Base-by-base conservation (phyloP, 2,888 invertebrate species). In the Parasteatoda lunata region DNA sequence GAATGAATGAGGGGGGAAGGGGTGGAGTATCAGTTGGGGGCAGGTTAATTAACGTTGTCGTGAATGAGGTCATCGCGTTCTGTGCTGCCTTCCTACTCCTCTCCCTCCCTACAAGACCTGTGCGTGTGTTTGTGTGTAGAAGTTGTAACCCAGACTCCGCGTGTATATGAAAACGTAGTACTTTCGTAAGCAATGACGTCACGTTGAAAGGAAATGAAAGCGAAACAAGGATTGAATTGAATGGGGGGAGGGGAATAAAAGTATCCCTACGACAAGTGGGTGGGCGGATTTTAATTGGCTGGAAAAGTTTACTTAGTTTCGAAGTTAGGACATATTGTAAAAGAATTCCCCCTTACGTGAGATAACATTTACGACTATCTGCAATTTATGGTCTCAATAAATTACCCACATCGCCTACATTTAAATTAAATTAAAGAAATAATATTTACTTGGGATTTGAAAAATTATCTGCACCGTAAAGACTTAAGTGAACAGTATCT, bases 51-150 rank as follows among this genome's bases (percentile, higher is more conserved):
- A 86, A 86, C 86, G 86, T 82, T 77, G 80, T 86, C 86, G 86
- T 86, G 86, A 86, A 86, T 86, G 86, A 86, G 86, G 86, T 86
- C 86, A 86, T 82, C 81, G 81, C 86, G 81, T 87, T 77, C 80
- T 75, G 66, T 78, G 69, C 71, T 69, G 64, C 54, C 15, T 49
- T 11, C 52, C 48, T 30, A 59, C 66, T 51, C 85, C 59, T 54
- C 54, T 11, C 5, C 49, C 68, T 47, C 51, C 15, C 47, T 59
- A 49, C 49, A 66, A 15, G 45, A n/a, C 71, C 65, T 30, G 77
- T n/a, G 75, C 68, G 75, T 82, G 82, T 80, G 54, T 69, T 59
- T 83, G 49, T 77, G 83, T 77, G 65, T 84, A 49, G 77, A 84
- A 85, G 85, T 85, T 85, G 85, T 85, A 85, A 85, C 69, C 71